Base-by-base conservation (phyloP, 2,888 invertebrate species). In the Aricia artaxerxes region DNA sequence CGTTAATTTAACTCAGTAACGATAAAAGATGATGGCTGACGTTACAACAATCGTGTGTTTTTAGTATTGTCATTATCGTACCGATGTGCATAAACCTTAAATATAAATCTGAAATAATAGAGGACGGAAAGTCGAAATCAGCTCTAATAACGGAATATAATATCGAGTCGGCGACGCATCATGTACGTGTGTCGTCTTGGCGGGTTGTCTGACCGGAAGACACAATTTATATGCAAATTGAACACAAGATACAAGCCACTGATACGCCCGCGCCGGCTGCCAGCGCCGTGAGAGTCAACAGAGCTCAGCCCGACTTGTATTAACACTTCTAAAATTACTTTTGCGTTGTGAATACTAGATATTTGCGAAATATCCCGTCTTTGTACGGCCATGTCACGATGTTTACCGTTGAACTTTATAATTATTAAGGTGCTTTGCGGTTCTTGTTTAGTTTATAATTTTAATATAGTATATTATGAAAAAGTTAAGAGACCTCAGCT, bases 201-300 rank as follows among this genome's bases (percentile, higher is more conserved):
- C 87, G 86, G 88, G 88, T 87, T 86, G 88, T 89, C 88, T 92
- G 92, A 91, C 91, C 91, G 91, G 91, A 94, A 94, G 94, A 94
- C 91, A 93, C 94, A 94, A 95, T 95, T 94, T 95, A 95, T 94
- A 95, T 95, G 94, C 93, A 92, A 95, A 95, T 95, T 88, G 86
- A 85, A 87, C 87, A 88, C 89, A 91, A 92, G 93, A 93, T 92
- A 93, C 92, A 91, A 90, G 91, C 89, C 88, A 88, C 88, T 89
- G 91, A 90, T 88, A 91, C 86, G 86, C 86, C 86, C 84, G 86
- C 78, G 82, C 80, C 82, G 81, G 79, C 81, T 82, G 85, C 83
- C 84, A 81, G 82, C 83, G 81, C 83, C 82, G 83, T 83, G 83
- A 83, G 83, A 84, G 84, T 84, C 83, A 78, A 73, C 73, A 73